phyloP scores from a whole-genome alignment of 2,888 invertebrate genomes.

The Endomychus coccineus region DNA sequence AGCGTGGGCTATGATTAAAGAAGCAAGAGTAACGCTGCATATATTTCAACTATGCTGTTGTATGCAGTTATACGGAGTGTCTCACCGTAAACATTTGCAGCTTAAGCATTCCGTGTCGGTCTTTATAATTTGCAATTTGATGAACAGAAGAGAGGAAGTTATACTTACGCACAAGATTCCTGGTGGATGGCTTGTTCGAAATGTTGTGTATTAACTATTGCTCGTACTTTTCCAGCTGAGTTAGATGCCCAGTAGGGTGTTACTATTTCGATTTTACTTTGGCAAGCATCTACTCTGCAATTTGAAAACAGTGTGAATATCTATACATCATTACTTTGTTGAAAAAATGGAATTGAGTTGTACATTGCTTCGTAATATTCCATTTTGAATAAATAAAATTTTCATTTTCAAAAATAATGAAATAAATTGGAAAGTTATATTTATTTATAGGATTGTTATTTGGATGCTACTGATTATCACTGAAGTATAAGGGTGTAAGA shows the following conservation, averaged over 20 bases:
- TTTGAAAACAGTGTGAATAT: not conserved
- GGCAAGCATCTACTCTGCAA: constrained; percentile 73
- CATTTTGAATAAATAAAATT: too few relatives aligned
- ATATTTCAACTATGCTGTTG: too few relatives aligned
- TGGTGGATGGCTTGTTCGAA: constrained; percentile 93
- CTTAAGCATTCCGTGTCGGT: not conserved
- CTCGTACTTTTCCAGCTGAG: constrained; percentile 83
- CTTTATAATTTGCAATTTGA: not conserved
- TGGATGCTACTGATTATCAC: too few relatives aligned
- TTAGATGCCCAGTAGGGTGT: constrained; percentile 94
- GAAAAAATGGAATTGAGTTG: not conserved
- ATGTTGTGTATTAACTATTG: constrained; percentile 90
- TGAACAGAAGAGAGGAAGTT: constrained; percentile 1
- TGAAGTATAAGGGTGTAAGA: too few relatives aligned
- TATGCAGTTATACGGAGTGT: too few relatives aligned
- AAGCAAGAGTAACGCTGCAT: too few relatives aligned
- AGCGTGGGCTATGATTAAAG: too few relatives aligned
- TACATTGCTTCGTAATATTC: too few relatives aligned
- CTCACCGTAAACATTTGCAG: too few relatives aligned
- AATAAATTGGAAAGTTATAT: too few relatives aligned
- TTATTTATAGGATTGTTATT: too few relatives aligned
- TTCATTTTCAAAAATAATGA: too few relatives aligned
- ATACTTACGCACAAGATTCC: constrained; percentile 83
- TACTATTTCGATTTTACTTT: constrained; percentile 85
- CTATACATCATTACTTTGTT: constrained; percentile 2